Evolutionary conservation across 2,797 vertebrate genomes (phyloP), one percentile per base, ranked within the genome.

Genomic region (Sylvilagus floridanus): DNA sequence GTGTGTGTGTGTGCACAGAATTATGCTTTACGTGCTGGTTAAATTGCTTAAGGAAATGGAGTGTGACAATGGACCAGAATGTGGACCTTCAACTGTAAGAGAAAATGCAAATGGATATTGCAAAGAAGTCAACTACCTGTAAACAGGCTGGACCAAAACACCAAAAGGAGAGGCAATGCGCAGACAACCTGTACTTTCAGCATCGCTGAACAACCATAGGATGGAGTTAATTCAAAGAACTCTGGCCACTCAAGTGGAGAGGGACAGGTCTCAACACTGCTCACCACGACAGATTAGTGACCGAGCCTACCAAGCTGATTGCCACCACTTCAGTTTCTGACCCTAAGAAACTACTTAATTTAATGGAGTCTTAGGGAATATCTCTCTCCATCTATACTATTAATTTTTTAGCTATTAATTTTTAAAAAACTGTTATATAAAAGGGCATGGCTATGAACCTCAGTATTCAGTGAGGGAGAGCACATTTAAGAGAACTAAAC

Each of bases 161-260:
- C 19, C 7, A 1, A 22, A 22, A 10, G 26, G 4, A 68, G 77
- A 84, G 69, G 65, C 32, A 50, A 5, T 19, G 21, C 8, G 13
- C 22, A 21, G 30, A 1, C 6, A 1, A 37, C 32, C 26, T 66
- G 47, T 17, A 32, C 4, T 22, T 2, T n/a, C 28, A 6, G 69
- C 2, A 9, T 1, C 28, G 11, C 5, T 0, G 35, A 5, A 6
- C 22, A 35, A 19, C n/a, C 42, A 47, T 3, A 2, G 5, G n/a
- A 42, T 4, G 66, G 37, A 50, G 68, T 63, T 9, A 35, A 35
- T 9, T 2, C 7, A 8, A 6, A 28, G 21, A 4, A 5, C 14
- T 73, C 16, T 19, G 12, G n/a, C 28, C 26, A 30, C 19, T 19
- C 68, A 17, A 0, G 3, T 50, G 62, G 32, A 30, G 37, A 19